phyloP scores from a whole-genome alignment of 2,797 vertebrate species.

The Malacoctenus gilli region DNA sequence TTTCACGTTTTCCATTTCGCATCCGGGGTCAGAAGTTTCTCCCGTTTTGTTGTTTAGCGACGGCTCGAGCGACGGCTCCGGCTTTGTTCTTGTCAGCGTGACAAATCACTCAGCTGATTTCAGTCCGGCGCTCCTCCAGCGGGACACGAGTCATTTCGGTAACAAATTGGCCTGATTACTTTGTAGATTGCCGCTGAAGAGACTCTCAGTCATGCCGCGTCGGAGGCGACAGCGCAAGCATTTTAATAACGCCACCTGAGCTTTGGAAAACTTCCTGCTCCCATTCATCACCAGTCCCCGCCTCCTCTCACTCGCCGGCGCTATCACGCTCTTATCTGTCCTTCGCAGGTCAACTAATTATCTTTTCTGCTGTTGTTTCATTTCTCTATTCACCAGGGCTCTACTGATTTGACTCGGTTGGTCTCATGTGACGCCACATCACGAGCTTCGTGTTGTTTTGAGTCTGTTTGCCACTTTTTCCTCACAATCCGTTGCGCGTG shows the following conservation, averaged over 20 bases:
- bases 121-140: constrained; percentile 51
- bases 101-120: constrained; percentile 56
- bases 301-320: not conserved
- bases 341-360: no score
- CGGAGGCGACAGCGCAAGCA: constrained; percentile 42
- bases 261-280: constrained; percentile 20
- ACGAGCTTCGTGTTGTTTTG: no score
- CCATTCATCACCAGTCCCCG: constrained; percentile 3
- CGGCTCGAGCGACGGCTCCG: constrained; percentile 16
- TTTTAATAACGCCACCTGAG: constrained; percentile 53
- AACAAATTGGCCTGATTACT: constrained; percentile 77
- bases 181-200: constrained; percentile 70
- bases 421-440: no score
- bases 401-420: no score
- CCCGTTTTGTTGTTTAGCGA: constrained; percentile 35
- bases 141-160: constrained; percentile 72
- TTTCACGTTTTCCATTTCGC: no score
- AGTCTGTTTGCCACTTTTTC: no score
- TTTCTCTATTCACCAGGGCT: no score
- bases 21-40: constrained; percentile 25
- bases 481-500: no score
- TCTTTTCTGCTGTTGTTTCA: no score
- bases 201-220: constrained; percentile 65
- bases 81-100: constrained; percentile 46
- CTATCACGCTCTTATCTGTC: not conserved